These are phyloP conservation scores for Cryptocephalus primarius DNA, from an alignment of 2,888 invertebrate species.

Conservation along the genomic window DNA sequence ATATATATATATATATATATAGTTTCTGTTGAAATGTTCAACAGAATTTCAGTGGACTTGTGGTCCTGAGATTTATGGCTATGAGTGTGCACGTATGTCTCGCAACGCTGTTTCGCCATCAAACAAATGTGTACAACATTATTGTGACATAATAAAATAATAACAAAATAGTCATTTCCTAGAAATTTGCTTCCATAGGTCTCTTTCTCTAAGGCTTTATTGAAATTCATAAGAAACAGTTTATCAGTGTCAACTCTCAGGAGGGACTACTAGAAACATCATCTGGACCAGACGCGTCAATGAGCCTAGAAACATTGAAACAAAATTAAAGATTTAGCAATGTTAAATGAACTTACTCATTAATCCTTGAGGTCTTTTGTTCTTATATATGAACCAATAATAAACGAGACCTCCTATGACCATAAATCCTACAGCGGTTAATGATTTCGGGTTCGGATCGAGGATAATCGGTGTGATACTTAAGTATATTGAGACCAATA, in stretches of 20 bases:
- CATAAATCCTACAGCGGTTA: slow-evolving; percentile 64
- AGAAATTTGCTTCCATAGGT: not conserved
- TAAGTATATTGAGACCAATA: slow-evolving; percentile 59
- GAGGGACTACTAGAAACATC: slow-evolving; percentile 57
- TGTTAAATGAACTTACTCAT: slow-evolving; percentile 45
- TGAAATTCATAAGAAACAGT: no score
- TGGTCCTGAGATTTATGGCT: no score
- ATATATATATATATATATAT: no score
- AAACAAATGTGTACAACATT: no score
- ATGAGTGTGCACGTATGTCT: no score
- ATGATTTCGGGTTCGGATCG: slow-evolving; percentile 65
- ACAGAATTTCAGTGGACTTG: no score
- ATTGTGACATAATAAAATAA: no score
- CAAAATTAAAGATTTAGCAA: not conserved
- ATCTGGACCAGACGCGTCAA: slow-evolving; percentile 55
- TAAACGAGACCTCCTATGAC: slow-evolving; percentile 59
- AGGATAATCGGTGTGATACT: slow-evolving; percentile 64
- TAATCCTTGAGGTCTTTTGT: slow-evolving; percentile 45
- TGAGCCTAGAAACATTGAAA: slow-evolving; percentile 39
- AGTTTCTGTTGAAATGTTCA: no score
- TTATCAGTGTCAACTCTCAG: slow-evolving; percentile 23
- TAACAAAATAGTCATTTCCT: no score
- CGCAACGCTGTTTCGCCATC: no score
- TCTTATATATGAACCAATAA: slow-evolving; percentile 62
- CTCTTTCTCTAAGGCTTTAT: no score